Evolutionary conservation across 2,888 invertebrate species (phyloP).

Genomic region (Mactromeris polynyma): DNA sequence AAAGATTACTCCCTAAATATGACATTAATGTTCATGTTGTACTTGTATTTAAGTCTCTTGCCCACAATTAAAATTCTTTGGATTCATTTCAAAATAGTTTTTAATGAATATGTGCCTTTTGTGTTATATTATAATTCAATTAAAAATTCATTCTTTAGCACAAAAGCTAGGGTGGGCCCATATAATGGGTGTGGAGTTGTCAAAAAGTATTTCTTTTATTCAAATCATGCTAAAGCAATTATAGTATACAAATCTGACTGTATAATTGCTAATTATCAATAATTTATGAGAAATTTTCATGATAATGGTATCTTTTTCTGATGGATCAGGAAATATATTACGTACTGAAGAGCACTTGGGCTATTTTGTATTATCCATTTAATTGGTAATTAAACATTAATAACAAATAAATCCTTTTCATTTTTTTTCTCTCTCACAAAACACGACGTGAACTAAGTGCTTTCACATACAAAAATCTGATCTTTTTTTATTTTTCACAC

Average conservation of each 20-base stretch:
- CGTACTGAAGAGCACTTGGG: background rate
- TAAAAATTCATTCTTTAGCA: background rate
- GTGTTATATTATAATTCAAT: background rate
- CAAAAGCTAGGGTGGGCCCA: background rate
- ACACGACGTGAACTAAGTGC: background rate
- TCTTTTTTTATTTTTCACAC: background rate
- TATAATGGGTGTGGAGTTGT: background rate
- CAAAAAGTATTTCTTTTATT: background rate
- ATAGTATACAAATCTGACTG: background rate
- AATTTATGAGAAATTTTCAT: background rate
- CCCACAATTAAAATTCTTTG: background rate
- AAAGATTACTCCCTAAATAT: too few relatives aligned
- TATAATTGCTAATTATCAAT: background rate
- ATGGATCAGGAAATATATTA: background rate
- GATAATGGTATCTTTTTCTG: background rate
- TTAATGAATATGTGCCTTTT: background rate
- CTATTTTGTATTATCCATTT: background rate
- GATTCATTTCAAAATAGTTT: background rate
- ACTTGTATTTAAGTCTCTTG: background rate
- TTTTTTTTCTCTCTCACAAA: background rate
- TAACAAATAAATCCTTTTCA: background rate
- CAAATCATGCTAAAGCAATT: background rate
- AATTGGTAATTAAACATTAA: conserved; percentile 14
- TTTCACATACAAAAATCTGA: background rate
- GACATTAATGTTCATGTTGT: background rate